Base-by-base conservation (phyloP, 2,888 invertebrate species). In the Eupithecia subfuscata region DNA sequence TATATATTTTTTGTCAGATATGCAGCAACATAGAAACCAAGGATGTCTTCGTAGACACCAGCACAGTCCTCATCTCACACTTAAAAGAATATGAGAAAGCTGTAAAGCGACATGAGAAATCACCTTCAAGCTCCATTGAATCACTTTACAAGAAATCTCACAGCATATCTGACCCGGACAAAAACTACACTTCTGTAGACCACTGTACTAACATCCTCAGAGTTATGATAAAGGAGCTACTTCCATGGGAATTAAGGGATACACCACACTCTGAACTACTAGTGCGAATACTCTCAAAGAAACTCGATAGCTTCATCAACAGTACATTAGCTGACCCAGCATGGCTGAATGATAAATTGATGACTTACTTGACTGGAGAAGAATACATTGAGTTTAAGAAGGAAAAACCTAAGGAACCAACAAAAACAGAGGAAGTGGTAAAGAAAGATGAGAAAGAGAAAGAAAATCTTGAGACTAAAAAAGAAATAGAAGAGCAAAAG, bases 211-310 rank as follows among this genome's bases (percentile, higher is more conserved):
- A 96, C 82, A 93, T 96, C 76, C 86, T 96, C 37, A 93, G 96
- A n/a, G 91, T 95, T 14, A 87, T 96, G 16, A 86, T 97, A 16
- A 95, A 96, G 81, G 96, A 96, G 83, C 94, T 96, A 45, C 90
- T 96, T 1, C 96, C 96, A 1, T 96, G 96, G 96, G 97, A 97
- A 83, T 84, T 97, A 6, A 96, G 96, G 93, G 96, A 96, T 80
- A 96, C 96, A 0, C 94, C 96, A 16, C 96, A 96, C 69, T 96
- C 96, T 0, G 96, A 96, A 86, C 87, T 96, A 45, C 87, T 97
- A 6, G 92, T 96, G 7, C 94, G 96, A 60, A 95, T 97, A 78
- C 82, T 97, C 70, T 94, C 96, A 0, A 96, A 96, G 83, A 95
- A 94, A 82, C 88, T 97, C 1, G 93, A 96, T 71, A 86, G 86